phyloP scores from a whole-genome alignment of 2,797 vertebrate species.

The Mormyrus proboscirostris region DNA sequence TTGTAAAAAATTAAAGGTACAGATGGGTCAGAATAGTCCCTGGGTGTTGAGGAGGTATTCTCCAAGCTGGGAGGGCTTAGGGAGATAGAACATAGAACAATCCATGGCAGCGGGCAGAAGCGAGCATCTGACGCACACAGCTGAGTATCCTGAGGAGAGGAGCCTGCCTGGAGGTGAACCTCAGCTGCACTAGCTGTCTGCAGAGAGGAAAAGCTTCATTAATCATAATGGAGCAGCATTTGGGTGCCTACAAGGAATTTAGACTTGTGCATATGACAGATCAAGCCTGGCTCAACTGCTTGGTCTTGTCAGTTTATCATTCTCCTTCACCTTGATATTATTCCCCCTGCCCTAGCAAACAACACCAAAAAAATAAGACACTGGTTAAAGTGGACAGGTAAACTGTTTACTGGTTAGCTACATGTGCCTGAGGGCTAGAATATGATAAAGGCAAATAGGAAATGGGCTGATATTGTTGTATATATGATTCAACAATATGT shows the following conservation, averaged over 20 bases:
- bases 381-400: not conserved
- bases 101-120: not conserved
- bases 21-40: not conserved
- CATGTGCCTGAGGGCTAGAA: not conserved
- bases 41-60: not conserved
- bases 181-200: not conserved
- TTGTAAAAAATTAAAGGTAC: not conserved
- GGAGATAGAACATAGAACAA: not conserved
- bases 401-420: not conserved
- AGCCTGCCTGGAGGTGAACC: not conserved
- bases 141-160: not conserved
- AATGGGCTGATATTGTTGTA: not conserved
- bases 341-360: not conserved
- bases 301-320: not conserved
- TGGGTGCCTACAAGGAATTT: not conserved
- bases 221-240: not conserved
- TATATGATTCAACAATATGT: not conserved
- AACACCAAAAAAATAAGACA: not conserved
- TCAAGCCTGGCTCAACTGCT: not conserved
- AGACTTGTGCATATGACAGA: not conserved
- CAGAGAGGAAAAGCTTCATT: not conserved
- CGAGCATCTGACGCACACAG: not conserved
- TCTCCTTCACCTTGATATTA: not conserved
- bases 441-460: not conserved
- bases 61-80: not conserved